Conservation (phyloP, 2,113 vertebrate genomes). For the Hippocampus mohnikei region DNA sequence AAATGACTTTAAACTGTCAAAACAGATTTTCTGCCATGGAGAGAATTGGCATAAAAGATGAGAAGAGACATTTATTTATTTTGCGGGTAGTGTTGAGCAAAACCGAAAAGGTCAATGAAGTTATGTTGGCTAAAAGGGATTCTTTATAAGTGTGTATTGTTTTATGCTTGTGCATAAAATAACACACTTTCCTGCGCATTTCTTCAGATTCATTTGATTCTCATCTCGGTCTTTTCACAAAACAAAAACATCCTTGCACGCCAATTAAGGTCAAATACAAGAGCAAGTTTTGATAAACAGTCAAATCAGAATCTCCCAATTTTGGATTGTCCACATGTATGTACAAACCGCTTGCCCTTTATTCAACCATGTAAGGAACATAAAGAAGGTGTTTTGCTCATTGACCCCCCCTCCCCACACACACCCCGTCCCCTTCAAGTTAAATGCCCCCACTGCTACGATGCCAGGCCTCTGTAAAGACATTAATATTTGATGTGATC, state of each 20-base stretch:
- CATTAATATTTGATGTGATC: conserved; percentile 94
- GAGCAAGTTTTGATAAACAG: conserved; percentile 22
- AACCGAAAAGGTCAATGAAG: background rate
- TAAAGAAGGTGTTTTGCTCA: conserved; percentile 26
- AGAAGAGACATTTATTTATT: background rate
- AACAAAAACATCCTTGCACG: conserved; percentile 36
- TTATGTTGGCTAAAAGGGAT: background rate
- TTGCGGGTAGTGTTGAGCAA: background rate
- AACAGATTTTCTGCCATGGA: too few species aligned
- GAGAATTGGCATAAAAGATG: too few species aligned
- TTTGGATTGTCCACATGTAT: background rate
- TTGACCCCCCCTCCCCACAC: conserved; percentile 29
- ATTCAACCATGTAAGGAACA: conserved; percentile 11
- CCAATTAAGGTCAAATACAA: conserved; percentile 41
- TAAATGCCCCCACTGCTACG: conserved; percentile 74
- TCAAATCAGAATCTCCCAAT: conserved; percentile 15
- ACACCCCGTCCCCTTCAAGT: conserved; percentile 23
- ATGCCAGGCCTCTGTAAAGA: conserved; percentile 77
- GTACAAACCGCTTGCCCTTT: conserved; percentile 19
- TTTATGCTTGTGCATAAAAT: conserved; percentile 47
- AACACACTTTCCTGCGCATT: conserved; percentile 37
- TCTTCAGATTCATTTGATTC: conserved; percentile 61
- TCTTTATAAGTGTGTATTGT: too few species aligned
- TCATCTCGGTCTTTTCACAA: conserved; percentile 22
- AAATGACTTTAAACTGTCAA: too few species aligned